phyloP scores from a whole-genome alignment of 2,797 vertebrate species.

The Gadopsis bispinosus region DNA sequence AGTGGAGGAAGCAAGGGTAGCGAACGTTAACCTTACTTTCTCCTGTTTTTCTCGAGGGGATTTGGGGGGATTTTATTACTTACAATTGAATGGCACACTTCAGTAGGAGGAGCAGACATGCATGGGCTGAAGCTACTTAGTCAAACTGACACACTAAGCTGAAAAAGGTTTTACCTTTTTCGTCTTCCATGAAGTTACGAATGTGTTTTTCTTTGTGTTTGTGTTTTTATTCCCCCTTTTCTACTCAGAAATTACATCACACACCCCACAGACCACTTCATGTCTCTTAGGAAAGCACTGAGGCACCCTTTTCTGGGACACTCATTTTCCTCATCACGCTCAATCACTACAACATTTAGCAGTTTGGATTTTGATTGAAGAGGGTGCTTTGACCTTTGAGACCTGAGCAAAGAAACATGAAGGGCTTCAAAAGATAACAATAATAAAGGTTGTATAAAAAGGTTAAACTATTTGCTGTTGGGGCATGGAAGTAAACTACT shows the following conservation, averaged over 20 bases:
- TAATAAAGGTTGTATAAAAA: slow-evolving; percentile 18
- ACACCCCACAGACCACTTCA: slow-evolving; percentile 59
- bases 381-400: slow-evolving; percentile 67
- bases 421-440: slow-evolving; percentile 51
- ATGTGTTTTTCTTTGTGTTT: slow-evolving; percentile 18
- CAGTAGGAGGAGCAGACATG: slow-evolving; percentile 68
- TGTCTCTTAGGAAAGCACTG: slow-evolving; percentile 45
- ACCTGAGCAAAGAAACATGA: slow-evolving; percentile 42
- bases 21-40: slow-evolving; percentile 70
- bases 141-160: slow-evolving; percentile 54
- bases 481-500: neutral
- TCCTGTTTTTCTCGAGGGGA: slow-evolving; percentile 72
- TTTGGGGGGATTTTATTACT: slow-evolving; percentile 70
- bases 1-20: slow-evolving; percentile 53
- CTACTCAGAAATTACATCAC: slow-evolving; percentile 54
- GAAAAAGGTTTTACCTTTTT: slow-evolving; percentile 32
- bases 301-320: slow-evolving; percentile 58
- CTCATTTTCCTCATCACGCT: slow-evolving; percentile 69
- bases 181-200: slow-evolving; percentile 38
- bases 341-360: slow-evolving; percentile 56
- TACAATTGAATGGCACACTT: slow-evolving; percentile 64
- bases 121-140: slow-evolving; percentile 66
- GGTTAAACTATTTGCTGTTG: slow-evolving; percentile 4
- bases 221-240: slow-evolving; percentile 7
- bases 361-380: slow-evolving; percentile 71